Evolutionary conservation across 37 sponge, comb jelly and placozoan species (phyloP).

Genomic region (Haliclona indistincta): DNA sequence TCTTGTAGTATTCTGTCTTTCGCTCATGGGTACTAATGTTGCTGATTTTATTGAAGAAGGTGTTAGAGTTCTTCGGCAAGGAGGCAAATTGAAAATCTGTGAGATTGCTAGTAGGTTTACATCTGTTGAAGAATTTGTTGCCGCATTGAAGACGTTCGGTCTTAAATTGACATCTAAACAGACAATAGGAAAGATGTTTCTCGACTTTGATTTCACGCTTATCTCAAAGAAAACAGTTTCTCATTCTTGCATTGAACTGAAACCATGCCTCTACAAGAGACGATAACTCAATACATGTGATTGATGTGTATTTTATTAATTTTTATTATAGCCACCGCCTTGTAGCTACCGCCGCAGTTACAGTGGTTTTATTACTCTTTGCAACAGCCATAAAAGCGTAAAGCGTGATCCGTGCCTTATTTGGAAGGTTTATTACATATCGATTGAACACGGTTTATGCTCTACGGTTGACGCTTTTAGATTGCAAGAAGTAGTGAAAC

Average conservation of each 20-base stretch:
- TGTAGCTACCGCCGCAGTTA: too few species aligned
- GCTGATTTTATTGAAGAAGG: constrained; percentile 87
- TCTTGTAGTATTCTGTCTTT: constrained; percentile 91
- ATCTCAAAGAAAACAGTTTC: constrained; percentile 3
- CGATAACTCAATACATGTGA: too few species aligned
- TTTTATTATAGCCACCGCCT: too few species aligned
- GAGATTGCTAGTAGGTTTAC: constrained; percentile 84
- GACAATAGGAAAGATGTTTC: constrained; percentile 63
- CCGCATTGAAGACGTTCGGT: constrained; percentile 57
- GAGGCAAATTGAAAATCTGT: constrained; percentile 77
- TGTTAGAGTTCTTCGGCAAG: constrained; percentile 60
- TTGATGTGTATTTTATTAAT: too few species aligned
- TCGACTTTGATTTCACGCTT: constrained; percentile 67
- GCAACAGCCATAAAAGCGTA: too few species aligned
- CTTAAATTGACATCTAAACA: constrained; percentile 58
- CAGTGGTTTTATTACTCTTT: too few species aligned
- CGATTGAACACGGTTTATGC: too few species aligned
- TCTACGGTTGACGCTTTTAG: too few species aligned
- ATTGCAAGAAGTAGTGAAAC: too few species aligned
- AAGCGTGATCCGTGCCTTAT: too few species aligned
- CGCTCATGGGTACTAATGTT: constrained; percentile 95
- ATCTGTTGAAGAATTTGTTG: constrained; percentile 62
- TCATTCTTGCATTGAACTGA: constrained; percentile 59
- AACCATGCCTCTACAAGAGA: constrained; percentile 93
- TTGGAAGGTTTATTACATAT: too few species aligned